Evolutionary conservation across 2,888 invertebrate genomes (phyloP), one percentile per base, ranked within the genome.

Genomic region (Archips xylosteana): DNA sequence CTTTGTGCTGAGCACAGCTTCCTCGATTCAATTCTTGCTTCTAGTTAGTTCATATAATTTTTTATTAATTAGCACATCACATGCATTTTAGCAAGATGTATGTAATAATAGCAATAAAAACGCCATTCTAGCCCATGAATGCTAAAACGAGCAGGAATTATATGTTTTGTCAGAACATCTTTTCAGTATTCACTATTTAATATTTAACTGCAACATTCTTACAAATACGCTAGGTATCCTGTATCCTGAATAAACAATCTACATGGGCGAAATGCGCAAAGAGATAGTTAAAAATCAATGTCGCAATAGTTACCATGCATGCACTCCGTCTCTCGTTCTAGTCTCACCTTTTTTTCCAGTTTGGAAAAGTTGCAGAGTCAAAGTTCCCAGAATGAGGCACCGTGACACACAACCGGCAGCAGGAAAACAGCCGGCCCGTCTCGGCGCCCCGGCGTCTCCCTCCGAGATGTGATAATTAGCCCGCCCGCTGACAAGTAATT

Each of bases 391-490:
- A 57, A 64, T 63, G 57, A 63, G 63, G 63, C 73, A 74, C 74
- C 15, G 74, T 61, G 74, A 42, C 54, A 54, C 73, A 65, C 74
- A 32, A n/a, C 54, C 59, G 59, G 57, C 49, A 67, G 67, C 62
- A 71, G 71, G 71, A 68, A 71, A 64, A 57, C 75, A 49, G 74
- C 47, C 71, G 63, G 34, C 71, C 66, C 65, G 66, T 54, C 62
- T 51, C 49, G 69, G 23, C 61, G 61, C 61, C 69, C 60, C 60
- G 47, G 60, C 64, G 64, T 68, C 69, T 68, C 68, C 59, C 64
- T 64, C 74, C 64, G 73, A 74, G 83, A 86, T 83, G 88, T 84
- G 86, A 85, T 88, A 87, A 88, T 88, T 87, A 88, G 82, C 80
- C 81, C 83, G 80, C 83, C 85, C 81, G 80, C 81, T 78, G 80